These are phyloP conservation scores for Aplodontia rufa DNA, from an alignment of 2,113 vertebrate genomes.

Conservation along the genomic window DNA sequence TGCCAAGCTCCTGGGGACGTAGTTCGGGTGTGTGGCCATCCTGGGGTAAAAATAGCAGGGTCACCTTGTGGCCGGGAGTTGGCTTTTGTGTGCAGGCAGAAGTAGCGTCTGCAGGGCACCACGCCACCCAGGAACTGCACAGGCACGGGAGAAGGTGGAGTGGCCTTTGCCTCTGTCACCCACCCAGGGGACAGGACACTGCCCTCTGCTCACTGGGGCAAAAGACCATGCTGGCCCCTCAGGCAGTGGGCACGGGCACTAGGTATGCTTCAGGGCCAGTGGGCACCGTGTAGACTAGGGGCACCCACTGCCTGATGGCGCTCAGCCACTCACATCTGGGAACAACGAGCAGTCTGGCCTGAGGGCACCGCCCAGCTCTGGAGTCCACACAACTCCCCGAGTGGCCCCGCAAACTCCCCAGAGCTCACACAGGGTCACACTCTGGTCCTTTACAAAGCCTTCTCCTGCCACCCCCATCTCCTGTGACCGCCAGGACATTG, in stretches of 20 bases:
- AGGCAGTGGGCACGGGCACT: neutral
- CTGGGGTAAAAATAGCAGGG: constrained; percentile 56
- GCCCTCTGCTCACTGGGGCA: neutral
- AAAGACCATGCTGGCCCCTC: too few relatives aligned
- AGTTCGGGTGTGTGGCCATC: constrained; percentile 41
- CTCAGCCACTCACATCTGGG: neutral
- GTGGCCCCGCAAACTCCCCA: neutral
- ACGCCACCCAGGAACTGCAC: neutral
- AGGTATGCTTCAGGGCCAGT: too few relatives aligned
- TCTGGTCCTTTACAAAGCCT: too few relatives aligned
- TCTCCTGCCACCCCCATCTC: neutral
- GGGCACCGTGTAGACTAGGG: too few relatives aligned
- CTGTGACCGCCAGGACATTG: neutral
- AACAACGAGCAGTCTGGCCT: neutral
- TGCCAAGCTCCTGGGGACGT: neutral
- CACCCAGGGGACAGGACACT: neutral
- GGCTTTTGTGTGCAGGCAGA: constrained; percentile 51
- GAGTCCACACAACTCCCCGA: neutral
- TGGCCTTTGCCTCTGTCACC: neutral
- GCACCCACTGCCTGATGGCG: neutral
- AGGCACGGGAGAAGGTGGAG: too few relatives aligned
- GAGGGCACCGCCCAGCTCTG: neutral
- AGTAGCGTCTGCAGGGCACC: neutral
- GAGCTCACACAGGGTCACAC: too few relatives aligned
- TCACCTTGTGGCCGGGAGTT: constrained; percentile 68